Evolutionary conservation across 1,140 invertebrate genomes (phyloP).

Genomic region (Drosophila paulistorum): DNA sequence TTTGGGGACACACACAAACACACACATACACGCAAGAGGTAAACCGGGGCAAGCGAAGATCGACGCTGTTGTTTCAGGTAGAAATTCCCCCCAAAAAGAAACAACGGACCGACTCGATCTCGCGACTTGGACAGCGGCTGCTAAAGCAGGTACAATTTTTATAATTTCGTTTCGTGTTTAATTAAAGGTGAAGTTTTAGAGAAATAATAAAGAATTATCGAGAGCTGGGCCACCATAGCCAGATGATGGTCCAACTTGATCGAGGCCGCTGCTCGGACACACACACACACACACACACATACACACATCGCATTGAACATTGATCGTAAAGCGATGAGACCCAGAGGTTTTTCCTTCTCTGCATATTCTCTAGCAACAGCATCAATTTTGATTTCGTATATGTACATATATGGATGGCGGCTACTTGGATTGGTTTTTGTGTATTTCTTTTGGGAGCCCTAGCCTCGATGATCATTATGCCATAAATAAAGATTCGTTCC

Average conservation of each 20-base stretch:
- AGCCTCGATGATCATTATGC: conserved; percentile 67
- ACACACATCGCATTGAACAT: conserved; percentile 39
- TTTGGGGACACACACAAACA: conserved; percentile 73
- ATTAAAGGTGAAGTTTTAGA: conserved; percentile 82
- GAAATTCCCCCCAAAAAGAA: conserved; percentile 58
- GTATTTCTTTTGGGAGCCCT: conserved; percentile 12
- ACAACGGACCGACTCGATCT: conserved; percentile 26
- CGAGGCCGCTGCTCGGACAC: background rate
- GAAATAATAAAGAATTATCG: conserved; percentile 82
- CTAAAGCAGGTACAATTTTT: conserved; percentile 80
- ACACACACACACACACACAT: conserved; percentile 37
- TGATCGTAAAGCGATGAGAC: conserved; percentile 74
- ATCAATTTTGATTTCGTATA: background rate
- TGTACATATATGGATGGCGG: conserved; percentile 15
- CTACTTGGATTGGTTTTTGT: conserved; percentile 37
- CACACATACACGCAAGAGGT: conserved; percentile 2
- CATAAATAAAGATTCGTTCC: conserved; percentile 82
- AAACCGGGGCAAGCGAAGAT: conserved; percentile 34
- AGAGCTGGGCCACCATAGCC: conserved; percentile 45
- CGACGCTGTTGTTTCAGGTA: conserved; percentile 53
- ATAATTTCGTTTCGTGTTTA: conserved; percentile 82
- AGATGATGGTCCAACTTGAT: conserved; percentile 45
- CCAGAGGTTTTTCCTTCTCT: conserved; percentile 33
- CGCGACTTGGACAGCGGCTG: conserved; percentile 53
- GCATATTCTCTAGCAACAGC: conserved; percentile 25